Evolutionary conservation across 2,888 invertebrate species (phyloP), one percentile per base, ranked within the genome.

Genomic region (Tanypteryx hageni): DNA sequence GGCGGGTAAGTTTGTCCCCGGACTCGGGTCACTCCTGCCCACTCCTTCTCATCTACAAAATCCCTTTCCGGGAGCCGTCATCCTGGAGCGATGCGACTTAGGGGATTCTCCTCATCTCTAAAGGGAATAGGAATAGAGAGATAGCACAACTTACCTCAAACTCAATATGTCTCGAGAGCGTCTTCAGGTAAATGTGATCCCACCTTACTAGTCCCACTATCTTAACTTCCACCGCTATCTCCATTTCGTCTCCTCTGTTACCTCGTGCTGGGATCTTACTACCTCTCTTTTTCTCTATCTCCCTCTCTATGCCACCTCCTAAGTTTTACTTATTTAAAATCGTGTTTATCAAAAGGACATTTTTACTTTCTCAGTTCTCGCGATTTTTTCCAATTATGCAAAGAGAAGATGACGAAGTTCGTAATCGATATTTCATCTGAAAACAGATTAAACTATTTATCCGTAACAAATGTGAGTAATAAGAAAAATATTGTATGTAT

Each of bases 151-250:
- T 27, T 76, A 27, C 76, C 22, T 76, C 76, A 76, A 22, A 76
- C 76, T 27, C 76, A 76, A 76, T 76, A 76, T n/a, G 76, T 22
- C 76, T 76, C 76, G 13, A 76, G 76, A 27, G 76, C 27, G 22
- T 76, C 76, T 76, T 76, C 76, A 76, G 76, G 76, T 76, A 76
- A 76, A 76, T 76, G 76, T 76, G 22, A 76, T 76, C 22, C 27
- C 22, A 27, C 76, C 76, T 76, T 22, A 76, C 27, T 27, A n/a
- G 76, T 22, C 76, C 68, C n/a, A 22, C 68, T 68, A 68, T 22
- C 18, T 22, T 22, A 22, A 68, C 68, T 68, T 68, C 68, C 76
- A 22, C 22, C 22, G 76, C 76, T 27, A 22, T 76, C n/a, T 76
- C 76, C 76, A 76, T 76, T 76, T 76, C n/a, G 76, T 27, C 27